These are phyloP conservation scores for Anguilla japonica DNA, from an alignment of 2,113 vertebrate genomes.

Conservation along the genomic window DNA sequence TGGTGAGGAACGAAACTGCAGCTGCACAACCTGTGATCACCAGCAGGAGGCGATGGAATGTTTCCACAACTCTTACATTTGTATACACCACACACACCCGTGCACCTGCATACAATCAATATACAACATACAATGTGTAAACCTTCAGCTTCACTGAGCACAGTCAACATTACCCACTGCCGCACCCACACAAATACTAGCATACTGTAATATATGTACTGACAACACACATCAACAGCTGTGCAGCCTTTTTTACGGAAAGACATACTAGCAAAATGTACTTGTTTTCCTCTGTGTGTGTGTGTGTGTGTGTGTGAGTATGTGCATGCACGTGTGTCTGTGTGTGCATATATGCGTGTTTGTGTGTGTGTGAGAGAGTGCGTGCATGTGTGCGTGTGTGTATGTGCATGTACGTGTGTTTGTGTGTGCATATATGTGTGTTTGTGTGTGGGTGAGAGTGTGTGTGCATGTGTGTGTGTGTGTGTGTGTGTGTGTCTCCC, in stretches of 20 bases:
- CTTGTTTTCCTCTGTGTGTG: not conserved
- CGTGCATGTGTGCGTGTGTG: conserved; percentile 11
- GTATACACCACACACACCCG: not conserved
- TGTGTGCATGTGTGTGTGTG: not conserved
- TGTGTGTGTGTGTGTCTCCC: conserved; percentile 9
- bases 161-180: not conserved
- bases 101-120: not conserved
- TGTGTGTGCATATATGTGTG: not conserved
- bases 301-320: not conserved
- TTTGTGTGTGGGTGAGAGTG: not conserved
- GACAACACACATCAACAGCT: not conserved
- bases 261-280: not conserved
- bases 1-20: conserved; percentile 23
- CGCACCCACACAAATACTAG: not conserved
- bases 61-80: not conserved
- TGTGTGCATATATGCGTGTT: conserved; percentile 4
- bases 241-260: not conserved
- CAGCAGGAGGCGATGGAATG: not conserved
- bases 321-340: conserved; percentile 6
- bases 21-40: conserved; percentile 8
- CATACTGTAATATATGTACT: not conserved
- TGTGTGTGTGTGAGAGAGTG: not conserved
- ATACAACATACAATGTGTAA: not conserved
- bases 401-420: not conserved
- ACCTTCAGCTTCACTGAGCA: not conserved